These are phyloP conservation scores for Alexandromys oeconomus DNA, from an alignment of 2,797 vertebrate genomes.

Conservation along the genomic window DNA sequence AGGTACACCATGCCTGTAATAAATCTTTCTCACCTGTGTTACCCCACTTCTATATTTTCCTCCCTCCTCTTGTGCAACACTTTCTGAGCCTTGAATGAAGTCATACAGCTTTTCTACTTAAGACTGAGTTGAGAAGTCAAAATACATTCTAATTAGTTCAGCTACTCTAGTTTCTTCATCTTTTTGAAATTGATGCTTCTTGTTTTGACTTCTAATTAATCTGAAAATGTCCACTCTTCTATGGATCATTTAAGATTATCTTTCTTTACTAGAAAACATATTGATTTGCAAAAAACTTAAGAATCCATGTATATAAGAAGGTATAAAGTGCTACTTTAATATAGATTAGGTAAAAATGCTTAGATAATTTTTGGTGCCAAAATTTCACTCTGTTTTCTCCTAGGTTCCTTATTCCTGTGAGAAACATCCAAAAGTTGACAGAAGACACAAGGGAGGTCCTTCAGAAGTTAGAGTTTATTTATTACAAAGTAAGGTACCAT, in stretches of 20 bases:
- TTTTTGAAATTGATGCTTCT: neutral
- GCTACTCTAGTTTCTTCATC: neutral
- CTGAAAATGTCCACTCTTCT: neutral
- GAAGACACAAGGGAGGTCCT: neutral
- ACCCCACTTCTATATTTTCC: neutral
- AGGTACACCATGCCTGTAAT: no score
- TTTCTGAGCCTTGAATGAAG: neutral
- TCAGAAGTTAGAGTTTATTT: neutral
- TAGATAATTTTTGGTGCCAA: neutral
- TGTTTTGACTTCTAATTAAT: neutral
- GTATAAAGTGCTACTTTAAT: neutral
- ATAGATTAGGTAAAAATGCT: neutral
- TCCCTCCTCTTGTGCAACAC: neutral
- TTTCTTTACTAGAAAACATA: neutral
- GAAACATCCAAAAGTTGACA: neutral
- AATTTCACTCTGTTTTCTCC: neutral
- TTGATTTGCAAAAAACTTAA: constrained; percentile 22
- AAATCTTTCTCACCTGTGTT: no score
- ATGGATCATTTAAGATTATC: neutral
- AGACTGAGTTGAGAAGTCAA: neutral
- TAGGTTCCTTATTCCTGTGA: neutral
- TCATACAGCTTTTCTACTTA: no score
- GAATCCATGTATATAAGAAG: neutral
- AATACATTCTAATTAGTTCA: neutral
- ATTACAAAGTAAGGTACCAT: neutral